phyloP scores from a whole-genome alignment of 2,888 invertebrate genomes.

The Platerodrilus igneus region DNA sequence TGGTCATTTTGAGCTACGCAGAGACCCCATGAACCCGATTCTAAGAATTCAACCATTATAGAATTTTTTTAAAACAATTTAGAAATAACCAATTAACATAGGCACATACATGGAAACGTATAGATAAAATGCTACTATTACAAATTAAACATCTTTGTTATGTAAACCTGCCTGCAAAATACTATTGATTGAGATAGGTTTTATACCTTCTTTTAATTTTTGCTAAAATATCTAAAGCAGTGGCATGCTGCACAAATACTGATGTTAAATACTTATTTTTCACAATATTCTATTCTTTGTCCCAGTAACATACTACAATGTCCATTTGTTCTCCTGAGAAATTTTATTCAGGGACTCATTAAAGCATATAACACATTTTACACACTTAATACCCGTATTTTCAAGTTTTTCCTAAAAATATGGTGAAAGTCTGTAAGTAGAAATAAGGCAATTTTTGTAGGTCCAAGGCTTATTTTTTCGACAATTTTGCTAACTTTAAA shows the following conservation, averaged over 20 bases:
- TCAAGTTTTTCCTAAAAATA: slow-evolving; percentile 3
- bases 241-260: neutral
- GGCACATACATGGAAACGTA: slow-evolving; percentile 6
- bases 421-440: slow-evolving; percentile 4
- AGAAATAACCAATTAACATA: slow-evolving; percentile 5
- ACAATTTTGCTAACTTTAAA: too few species aligned
- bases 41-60: neutral
- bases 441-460: too few species aligned
- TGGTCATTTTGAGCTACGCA: slow-evolving; percentile 1
- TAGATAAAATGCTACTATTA: too few species aligned
- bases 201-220: slow-evolving; percentile 1
- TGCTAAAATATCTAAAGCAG: neutral
- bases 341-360: slow-evolving; percentile 2
- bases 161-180: neutral
- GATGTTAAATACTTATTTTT: neutral
- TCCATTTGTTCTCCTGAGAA: neutral
- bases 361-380: slow-evolving; percentile 1
- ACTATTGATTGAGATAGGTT: neutral
- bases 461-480: too few species aligned
- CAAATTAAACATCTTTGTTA: too few species aligned
- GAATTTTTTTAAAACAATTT: neutral
- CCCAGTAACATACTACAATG: neutral
- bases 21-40: slow-evolving; percentile 3
- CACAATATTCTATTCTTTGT: too few species aligned
- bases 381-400: neutral